A percentile compares a stretch with the other conserved stretches of the same genome.
Conservation (phyloP, 2,113 vertebrate genomes). For the Spheniscus mendiculus region DNA sequence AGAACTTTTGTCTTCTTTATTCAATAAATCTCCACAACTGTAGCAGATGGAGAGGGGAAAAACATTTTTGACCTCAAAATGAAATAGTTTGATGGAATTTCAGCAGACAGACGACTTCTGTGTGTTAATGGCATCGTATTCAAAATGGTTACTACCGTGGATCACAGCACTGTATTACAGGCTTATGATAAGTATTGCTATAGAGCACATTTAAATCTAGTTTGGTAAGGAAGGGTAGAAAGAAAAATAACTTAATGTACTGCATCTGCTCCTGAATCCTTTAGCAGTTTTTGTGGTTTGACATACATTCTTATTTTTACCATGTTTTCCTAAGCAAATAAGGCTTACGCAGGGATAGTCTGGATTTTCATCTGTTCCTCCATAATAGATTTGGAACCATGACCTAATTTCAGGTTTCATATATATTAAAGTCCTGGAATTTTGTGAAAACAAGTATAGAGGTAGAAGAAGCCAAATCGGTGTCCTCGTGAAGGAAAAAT, state of each 20-base stretch:
- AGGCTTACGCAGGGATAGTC: neutral
- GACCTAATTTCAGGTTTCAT: neutral
- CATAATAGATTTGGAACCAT: neutral
- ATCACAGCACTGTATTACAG: neutral
- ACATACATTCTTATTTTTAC: neutral
- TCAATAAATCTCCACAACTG: neutral
- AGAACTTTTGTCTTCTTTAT: slow-evolving; percentile 17
- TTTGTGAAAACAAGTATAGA: neutral
- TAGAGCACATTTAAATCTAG: neutral
- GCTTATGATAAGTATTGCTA: neutral
- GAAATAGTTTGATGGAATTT: neutral
- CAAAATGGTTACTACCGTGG: neutral
- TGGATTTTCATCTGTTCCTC: neutral
- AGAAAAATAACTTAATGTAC: neutral
- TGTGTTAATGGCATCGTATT: neutral
- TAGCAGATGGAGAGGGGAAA: slow-evolving; percentile 3
- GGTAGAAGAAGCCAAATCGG: neutral
- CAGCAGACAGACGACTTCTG: neutral
- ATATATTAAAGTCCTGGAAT: neutral
- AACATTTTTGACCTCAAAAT: slow-evolving; percentile 23
- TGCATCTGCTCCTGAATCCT: neutral
- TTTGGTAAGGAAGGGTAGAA: neutral
- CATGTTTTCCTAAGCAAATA: neutral
- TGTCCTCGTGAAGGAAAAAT: neutral
- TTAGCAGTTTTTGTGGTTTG: neutral